These are phyloP conservation scores for Sebastes fasciatus DNA, from an alignment of 2,113 vertebrate genomes.

Conservation along the genomic window DNA sequence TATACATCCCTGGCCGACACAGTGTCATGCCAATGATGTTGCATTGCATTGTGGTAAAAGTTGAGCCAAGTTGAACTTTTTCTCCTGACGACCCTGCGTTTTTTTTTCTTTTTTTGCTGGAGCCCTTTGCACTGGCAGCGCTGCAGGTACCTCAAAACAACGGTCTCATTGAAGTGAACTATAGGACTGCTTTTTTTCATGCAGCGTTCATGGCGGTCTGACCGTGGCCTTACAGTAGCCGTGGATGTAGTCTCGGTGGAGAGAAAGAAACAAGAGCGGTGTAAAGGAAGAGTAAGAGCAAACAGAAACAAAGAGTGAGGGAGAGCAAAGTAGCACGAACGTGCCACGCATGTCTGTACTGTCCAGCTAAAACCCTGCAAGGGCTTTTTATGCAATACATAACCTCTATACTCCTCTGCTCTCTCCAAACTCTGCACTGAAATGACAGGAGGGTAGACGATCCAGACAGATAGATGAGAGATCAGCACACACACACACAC, in stretches of 20 bases:
- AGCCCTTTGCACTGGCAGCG: not conserved
- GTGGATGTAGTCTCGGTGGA: not conserved
- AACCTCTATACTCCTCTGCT: constrained; percentile 42
- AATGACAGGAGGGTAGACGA: constrained; percentile 39
- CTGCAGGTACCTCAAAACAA: not conserved
- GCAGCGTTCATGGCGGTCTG: not conserved
- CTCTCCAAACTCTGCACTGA: constrained; percentile 41
- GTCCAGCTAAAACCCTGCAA: constrained; percentile 43
- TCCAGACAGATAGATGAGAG: constrained; percentile 40
- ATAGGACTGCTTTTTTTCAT: constrained; percentile 1
- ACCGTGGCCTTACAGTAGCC: not conserved
- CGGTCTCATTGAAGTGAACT: not conserved
- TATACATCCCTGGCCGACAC: not conserved
- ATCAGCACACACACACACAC: constrained; percentile 21
- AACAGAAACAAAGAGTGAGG: constrained; percentile 24
- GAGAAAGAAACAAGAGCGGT: not conserved
- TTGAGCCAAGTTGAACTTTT: not conserved
- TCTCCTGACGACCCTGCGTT: not conserved
- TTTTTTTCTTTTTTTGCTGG: not conserved
- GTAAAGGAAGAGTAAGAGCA: constrained; percentile 25
- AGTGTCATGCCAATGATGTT: not conserved
- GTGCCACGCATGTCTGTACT: constrained; percentile 27
- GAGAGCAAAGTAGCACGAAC: constrained; percentile 9
- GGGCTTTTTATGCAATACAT: constrained; percentile 43
- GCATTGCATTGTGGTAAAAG: not conserved